These are phyloP conservation scores for Metaphire vulgaris DNA, from an alignment of 1,140 invertebrate species.

Conservation along the genomic window DNA sequence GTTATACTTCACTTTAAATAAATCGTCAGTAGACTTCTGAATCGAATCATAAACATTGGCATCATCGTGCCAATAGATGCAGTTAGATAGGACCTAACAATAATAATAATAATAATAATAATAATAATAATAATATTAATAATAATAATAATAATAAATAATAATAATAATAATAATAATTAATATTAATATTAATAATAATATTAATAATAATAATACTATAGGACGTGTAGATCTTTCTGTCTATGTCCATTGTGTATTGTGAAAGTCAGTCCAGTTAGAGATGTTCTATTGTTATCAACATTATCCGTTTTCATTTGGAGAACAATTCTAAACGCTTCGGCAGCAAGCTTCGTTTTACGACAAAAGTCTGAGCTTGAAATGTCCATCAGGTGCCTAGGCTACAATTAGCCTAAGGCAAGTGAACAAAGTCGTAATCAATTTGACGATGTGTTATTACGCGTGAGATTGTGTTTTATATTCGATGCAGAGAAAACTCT, in stretches of 20 bases:
- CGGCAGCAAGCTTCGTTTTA: not conserved
- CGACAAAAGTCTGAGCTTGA: not conserved
- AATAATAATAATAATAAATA: not conserved
- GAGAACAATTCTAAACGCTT: not conserved
- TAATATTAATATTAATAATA: not conserved
- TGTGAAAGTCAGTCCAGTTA: not conserved
- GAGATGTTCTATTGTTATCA: not conserved
- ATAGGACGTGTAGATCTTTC: not conserved
- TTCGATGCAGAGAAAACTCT: not conserved
- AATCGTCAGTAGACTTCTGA: no score
- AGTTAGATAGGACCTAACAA: not conserved
- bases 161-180: no score
- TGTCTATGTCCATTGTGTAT: not conserved
- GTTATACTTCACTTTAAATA: not conserved
- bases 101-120: not conserved
- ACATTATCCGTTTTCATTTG: not conserved
- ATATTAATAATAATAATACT: not conserved
- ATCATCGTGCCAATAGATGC: not conserved
- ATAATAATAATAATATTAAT: not conserved
- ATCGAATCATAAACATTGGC: no score
- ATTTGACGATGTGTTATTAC: not conserved
- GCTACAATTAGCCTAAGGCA: not conserved
- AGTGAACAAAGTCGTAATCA: not conserved
- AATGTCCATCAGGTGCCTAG: not conserved
- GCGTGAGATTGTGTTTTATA: not conserved